These are phyloP conservation scores for Tricholauxania praeusta DNA, from an alignment of 2,888 invertebrate genomes.

Conservation along the genomic window DNA sequence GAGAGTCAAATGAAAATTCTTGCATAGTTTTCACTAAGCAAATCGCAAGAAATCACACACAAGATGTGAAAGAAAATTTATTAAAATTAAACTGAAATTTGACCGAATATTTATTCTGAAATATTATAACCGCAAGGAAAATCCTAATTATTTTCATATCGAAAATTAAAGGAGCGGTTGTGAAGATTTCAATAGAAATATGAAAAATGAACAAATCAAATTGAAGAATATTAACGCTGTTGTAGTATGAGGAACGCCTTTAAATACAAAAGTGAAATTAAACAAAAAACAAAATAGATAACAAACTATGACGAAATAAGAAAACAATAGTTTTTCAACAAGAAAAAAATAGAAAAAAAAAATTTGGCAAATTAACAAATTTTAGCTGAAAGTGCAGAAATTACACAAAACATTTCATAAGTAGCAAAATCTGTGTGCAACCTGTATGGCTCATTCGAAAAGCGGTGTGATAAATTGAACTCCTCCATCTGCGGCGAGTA, in stretches of 20 bases:
- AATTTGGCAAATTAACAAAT: neutral
- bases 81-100: neutral
- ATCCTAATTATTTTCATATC: neutral
- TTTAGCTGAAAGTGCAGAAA: neutral
- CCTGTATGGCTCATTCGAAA: no score
- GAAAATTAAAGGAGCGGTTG: neutral
- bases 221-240: neutral
- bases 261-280: conserved; percentile 6
- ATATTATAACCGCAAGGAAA: neutral
- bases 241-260: conserved; percentile 28
- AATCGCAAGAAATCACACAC: conserved; percentile 21
- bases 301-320: neutral
- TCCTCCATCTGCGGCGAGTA: no score
- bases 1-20: conserved; percentile 20
- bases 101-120: neutral
- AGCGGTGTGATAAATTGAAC: no score
- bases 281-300: neutral
- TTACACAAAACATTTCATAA: no score
- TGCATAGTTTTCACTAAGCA: conserved; percentile 27
- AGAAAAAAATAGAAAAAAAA: neutral
- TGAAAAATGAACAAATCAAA: neutral
- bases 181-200: conserved; percentile 2
- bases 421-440: no score
- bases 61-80: neutral
- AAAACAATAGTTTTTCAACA: neutral